phyloP scores from a whole-genome alignment of 2,113 vertebrate species.

The Regulus satrapa region DNA sequence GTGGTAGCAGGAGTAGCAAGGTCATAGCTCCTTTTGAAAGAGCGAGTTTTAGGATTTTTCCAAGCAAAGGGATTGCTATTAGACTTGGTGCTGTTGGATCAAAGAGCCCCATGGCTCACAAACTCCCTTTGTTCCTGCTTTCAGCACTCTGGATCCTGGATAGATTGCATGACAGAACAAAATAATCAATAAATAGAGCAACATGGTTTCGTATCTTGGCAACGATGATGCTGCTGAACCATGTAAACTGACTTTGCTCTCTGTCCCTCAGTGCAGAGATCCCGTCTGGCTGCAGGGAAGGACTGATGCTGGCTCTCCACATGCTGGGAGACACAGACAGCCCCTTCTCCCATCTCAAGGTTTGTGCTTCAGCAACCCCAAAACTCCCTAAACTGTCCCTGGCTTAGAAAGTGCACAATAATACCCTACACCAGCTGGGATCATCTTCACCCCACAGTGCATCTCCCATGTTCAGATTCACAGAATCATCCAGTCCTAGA shows the following conservation, averaged over 20 bases:
- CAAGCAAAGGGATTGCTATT: neutral
- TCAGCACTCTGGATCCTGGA: neutral
- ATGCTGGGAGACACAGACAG: neutral
- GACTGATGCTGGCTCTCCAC: neutral
- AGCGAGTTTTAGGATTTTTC: neutral
- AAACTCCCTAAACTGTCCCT: neutral
- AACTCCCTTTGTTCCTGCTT: neutral
- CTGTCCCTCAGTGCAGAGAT: neutral
- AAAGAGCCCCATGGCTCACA: fast-evolving
- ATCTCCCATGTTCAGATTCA: fast-evolving
- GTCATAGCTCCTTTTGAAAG: neutral
- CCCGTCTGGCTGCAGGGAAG: neutral
- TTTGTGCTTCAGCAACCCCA: neutral
- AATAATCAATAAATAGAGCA: constrained; percentile 22
- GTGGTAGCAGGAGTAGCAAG: neutral
- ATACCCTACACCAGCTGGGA: neutral
- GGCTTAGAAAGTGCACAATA: neutral
- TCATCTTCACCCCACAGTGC: neutral
- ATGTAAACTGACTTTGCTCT: neutral
- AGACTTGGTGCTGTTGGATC: neutral
- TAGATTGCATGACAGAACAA: neutral
- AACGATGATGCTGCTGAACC: neutral
- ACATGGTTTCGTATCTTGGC: constrained; percentile 31
- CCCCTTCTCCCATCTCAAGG: neutral
- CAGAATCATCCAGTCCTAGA: neutral